Percentiles rank a stretch among this genome's conserved stretches.
phyloP scores from a whole-genome alignment of 2,113 vertebrate genomes.

The Pangasianodon gigas region DNA sequence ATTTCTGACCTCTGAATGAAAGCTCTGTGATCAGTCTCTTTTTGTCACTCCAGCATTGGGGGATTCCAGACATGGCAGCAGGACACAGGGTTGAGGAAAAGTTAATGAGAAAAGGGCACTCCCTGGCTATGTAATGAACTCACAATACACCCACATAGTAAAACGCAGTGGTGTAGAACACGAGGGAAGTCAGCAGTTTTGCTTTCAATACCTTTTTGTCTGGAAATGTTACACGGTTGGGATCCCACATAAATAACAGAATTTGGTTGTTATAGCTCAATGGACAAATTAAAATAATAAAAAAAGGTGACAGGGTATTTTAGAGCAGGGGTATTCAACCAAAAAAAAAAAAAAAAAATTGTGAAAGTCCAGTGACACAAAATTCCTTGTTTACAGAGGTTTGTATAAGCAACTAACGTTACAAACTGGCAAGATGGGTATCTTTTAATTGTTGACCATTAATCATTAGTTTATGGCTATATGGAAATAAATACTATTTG shows the following conservation, averaged over 20 bases:
- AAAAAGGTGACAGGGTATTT: neutral
- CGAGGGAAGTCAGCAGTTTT: neutral
- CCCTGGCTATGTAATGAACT: conserved; percentile 32
- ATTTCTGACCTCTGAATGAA: conserved; percentile 10
- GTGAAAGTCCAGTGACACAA: neutral
- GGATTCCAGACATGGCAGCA: neutral
- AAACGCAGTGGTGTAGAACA: conserved; percentile 28
- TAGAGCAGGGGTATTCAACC: neutral
- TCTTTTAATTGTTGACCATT: neutral
- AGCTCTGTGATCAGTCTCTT: conserved; percentile 8
- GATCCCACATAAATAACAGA: neutral
- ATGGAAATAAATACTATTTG: neutral
- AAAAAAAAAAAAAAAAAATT: neutral
- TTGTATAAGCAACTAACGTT: neutral
- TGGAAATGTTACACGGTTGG: neutral
- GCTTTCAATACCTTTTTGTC: neutral
- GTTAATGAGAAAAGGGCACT: conserved; percentile 48
- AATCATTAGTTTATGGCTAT: neutral
- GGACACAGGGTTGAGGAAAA: conserved; percentile 41
- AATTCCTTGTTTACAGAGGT: neutral
- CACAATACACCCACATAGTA: conserved; percentile 17
- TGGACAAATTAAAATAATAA: neutral
- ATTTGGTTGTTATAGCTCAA: neutral
- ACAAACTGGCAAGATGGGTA: neutral
- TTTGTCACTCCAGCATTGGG: neutral